Percentiles rank a stretch among this genome's conserved stretches.
These are phyloP conservation scores for Chelonia mydas DNA, from an alignment of 2,797 vertebrate species.

Conservation along the genomic window DNA sequence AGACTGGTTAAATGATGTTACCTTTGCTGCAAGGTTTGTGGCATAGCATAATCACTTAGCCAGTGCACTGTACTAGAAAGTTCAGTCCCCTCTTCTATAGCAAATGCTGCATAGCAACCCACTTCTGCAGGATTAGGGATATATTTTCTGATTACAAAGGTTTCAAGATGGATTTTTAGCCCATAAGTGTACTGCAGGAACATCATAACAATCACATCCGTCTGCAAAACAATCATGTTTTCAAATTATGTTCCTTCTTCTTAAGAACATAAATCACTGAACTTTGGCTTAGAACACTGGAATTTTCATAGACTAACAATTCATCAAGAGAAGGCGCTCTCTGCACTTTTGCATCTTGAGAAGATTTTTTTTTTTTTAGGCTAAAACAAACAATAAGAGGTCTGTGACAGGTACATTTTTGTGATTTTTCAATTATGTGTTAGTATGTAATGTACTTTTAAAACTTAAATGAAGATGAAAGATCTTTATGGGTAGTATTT, in stretches of 20 bases:
- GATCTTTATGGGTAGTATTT: not conserved
- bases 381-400: not conserved
- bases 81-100: not conserved
- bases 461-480: not conserved
- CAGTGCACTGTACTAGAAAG: not conserved
- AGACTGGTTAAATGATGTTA: not conserved
- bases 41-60: not conserved
- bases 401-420: fast-evolving
- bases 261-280: not conserved
- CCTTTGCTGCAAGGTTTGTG: not conserved
- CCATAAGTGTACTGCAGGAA: not conserved
- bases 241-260: not conserved
- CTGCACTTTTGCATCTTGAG: not conserved
- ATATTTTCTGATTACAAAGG: not conserved
- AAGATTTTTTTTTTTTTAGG: not conserved
- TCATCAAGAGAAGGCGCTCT: fast-evolving
- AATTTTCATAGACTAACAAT: not conserved
- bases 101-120: not conserved
- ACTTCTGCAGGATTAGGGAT: not conserved
- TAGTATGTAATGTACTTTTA: not conserved
- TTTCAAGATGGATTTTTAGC: not conserved
- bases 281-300: not conserved
- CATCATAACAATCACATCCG: not conserved
- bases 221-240: not conserved
- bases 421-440: not conserved